Conservation (phyloP, 2,888 invertebrate species). For the Lycophotia porphyrea region DNA sequence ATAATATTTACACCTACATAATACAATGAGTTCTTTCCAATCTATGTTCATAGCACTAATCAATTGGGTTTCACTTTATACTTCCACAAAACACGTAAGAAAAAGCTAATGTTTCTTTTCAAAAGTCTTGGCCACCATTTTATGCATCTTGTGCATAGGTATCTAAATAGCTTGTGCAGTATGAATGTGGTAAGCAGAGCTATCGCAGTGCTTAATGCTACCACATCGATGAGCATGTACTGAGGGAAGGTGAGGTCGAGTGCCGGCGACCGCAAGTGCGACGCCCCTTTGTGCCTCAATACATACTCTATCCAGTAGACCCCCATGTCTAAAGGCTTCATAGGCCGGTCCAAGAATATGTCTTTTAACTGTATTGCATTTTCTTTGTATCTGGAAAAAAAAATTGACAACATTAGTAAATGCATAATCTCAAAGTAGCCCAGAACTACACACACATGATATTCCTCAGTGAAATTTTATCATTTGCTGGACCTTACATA, state of each 20-base stretch:
- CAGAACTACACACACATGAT: background rate
- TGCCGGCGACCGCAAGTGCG: conserved; percentile 87
- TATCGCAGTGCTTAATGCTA: conserved; percentile 78
- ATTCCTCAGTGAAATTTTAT: background rate
- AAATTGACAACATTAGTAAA: conserved; percentile 19
- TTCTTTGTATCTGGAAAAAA: conserved; percentile 86
- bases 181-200: conserved; percentile 78
- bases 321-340: conserved; percentile 90
- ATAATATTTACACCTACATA: conserved; percentile 82
- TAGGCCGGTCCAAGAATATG: conserved; percentile 90
- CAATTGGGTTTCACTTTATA: conserved; percentile 84
- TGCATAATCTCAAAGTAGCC: background rate
- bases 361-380: conserved; percentile 86
- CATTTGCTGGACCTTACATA: background rate
- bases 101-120: conserved; percentile 80
- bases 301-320: conserved; percentile 92
- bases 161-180: conserved; percentile 82
- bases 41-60: conserved; percentile 63
- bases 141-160: conserved; percentile 83
- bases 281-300: conserved; percentile 89
- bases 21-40: conserved; percentile 71
- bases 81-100: conserved; percentile 83
- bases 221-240: conserved; percentile 84
- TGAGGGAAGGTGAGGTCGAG: conserved; percentile 86
- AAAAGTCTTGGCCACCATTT: conserved; percentile 85